Evolutionary conservation across 2,888 invertebrate genomes (phyloP).

Genomic region (Eustalomyia histrio): DNA sequence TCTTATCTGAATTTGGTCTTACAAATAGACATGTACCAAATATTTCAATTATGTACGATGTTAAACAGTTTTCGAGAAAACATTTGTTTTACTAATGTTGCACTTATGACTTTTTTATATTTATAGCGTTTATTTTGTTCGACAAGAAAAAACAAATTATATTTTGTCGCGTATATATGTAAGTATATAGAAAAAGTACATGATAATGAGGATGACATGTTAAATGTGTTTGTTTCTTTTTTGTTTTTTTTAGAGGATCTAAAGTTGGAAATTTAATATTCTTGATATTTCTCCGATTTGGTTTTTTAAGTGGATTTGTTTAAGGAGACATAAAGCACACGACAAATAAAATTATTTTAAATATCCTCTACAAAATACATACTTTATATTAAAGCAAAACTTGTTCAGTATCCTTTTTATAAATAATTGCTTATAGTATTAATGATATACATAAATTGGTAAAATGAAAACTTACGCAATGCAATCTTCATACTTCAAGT

Average conservation of each 20-base stretch:
- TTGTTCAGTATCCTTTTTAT: too few species aligned
- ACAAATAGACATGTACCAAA: background rate
- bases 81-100: constrained; percentile 53
- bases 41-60: constrained; percentile 37
- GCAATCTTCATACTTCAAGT: too few species aligned
- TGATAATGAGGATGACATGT: constrained; percentile 15
- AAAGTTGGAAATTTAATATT: background rate
- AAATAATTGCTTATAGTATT: too few species aligned
- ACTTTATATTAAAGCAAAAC: too few species aligned
- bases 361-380: too few species aligned
- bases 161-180: background rate
- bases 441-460: too few species aligned
- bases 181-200: constrained; percentile 28
- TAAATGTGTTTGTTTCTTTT: background rate
- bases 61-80: constrained; percentile 43
- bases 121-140: background rate
- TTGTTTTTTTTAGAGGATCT: background rate
- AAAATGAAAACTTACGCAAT: too few species aligned
- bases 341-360: background rate
- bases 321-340: background rate
- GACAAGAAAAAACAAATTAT: constrained; percentile 11
- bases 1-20: background rate
- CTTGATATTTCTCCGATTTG: background rate
- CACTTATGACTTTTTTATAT: constrained; percentile 42
- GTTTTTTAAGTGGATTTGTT: background rate